phyloP scores from a whole-genome alignment of 2,888 invertebrate genomes.

The Norana najaformis region DNA sequence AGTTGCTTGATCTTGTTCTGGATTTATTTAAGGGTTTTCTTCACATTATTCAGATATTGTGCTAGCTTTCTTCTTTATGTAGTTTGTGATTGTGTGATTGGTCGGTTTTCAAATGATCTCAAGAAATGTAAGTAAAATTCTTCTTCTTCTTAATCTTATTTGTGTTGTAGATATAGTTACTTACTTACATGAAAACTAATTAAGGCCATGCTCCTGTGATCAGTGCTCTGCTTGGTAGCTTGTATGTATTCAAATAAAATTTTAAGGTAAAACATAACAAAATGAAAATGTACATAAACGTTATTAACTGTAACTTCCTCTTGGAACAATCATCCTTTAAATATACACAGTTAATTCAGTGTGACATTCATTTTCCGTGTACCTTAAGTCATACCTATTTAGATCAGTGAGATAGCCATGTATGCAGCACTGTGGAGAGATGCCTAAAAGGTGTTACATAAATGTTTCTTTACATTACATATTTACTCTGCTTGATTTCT shows the following conservation, averaged over 20 bases:
- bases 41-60: neutral
- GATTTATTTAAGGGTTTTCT: neutral
- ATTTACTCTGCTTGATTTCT: no score
- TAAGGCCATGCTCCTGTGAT: neutral
- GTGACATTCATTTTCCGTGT: no score
- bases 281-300: neutral
- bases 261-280: neutral
- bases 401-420: no score
- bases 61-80: conserved; percentile 15
- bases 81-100: conserved; percentile 21
- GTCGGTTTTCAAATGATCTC: conserved; percentile 27
- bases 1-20: neutral
- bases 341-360: no score
- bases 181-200: neutral
- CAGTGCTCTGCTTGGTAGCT: neutral
- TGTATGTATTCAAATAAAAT: neutral
- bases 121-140: neutral
- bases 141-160: conserved; percentile 5
- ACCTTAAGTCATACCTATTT: no score
- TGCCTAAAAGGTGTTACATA: no score
- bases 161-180: conserved; percentile 1
- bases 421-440: no score
- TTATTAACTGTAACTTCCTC: no score
- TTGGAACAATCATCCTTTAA: no score
- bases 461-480: no score